These are phyloP conservation scores for Pteropus rufus DNA, from an alignment of 2,797 vertebrate species.

Conservation along the genomic window DNA sequence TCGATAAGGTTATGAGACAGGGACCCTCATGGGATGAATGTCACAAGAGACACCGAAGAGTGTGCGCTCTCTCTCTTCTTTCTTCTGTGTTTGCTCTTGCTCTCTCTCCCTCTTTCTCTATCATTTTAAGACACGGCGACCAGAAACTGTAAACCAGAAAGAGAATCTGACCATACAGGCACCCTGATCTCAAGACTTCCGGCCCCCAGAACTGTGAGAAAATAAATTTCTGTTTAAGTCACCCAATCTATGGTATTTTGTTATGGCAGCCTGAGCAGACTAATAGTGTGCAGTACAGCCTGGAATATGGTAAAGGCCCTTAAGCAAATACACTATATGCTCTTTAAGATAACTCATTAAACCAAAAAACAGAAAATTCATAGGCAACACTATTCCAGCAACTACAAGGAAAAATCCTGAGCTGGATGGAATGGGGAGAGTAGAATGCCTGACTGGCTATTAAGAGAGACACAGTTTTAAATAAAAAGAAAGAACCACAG, in stretches of 20 bases:
- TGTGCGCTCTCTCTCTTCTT: neutral
- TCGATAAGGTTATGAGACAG: neutral
- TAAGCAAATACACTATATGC: neutral
- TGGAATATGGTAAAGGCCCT: neutral
- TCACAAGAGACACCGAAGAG: neutral
- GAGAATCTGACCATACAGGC: accelerated
- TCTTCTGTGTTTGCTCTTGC: neutral
- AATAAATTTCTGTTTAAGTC: neutral
- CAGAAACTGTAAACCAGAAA: neutral
- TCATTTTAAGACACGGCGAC: neutral
- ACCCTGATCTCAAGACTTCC: neutral
- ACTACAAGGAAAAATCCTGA: neutral
- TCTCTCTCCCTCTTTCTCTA: neutral
- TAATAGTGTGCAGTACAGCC: neutral
- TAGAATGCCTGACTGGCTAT: neutral
- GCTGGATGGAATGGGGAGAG: neutral
- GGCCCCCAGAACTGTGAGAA: neutral
- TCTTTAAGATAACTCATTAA: neutral
- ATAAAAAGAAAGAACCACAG: neutral
- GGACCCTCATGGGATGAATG: neutral
- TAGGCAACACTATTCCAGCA: neutral
- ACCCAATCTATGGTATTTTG: neutral
- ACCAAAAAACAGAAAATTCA: neutral
- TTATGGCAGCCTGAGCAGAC: neutral
- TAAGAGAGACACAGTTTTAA: neutral